Conservation (phyloP, 2,888 invertebrate genomes). For the Standfussiana lucernea region DNA sequence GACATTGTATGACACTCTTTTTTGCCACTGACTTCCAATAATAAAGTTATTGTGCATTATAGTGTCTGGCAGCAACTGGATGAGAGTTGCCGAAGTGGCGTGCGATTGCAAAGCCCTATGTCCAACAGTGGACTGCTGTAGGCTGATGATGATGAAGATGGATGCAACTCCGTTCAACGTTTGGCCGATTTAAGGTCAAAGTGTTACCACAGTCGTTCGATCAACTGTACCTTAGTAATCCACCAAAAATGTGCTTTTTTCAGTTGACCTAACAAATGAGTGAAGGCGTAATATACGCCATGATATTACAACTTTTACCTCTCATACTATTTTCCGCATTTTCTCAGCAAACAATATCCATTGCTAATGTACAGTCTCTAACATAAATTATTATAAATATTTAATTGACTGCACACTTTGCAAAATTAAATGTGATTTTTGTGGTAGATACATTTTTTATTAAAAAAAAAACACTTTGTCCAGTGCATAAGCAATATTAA, state of each 20-base stretch:
- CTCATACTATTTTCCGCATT: not conserved
- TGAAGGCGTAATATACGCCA: constrained; percentile 24
- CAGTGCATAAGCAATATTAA: not conserved
- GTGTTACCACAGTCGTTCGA: not conserved
- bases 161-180: not conserved
- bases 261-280: constrained; percentile 23
- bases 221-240: not conserved
- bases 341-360: constrained; percentile 7
- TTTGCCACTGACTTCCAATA: too few relatives aligned
- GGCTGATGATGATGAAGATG: too few relatives aligned
- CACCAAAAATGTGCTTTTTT: constrained; percentile 4
- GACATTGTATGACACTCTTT: too few relatives aligned
- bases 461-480: not conserved
- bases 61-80: too few relatives aligned
- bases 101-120: too few relatives aligned
- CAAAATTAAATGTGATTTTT: not conserved
- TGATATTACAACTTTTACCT: constrained; percentile 12
- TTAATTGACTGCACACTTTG: not conserved
- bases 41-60: too few relatives aligned
- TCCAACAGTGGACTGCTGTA: too few relatives aligned
- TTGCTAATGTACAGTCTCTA: not conserved
- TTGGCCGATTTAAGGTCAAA: not conserved
- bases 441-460: not conserved
- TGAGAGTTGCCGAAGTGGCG: too few relatives aligned
- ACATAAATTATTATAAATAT: not conserved